Evolutionary conservation across 2,888 invertebrate species (phyloP).

Genomic region (Mythimna loreyi): DNA sequence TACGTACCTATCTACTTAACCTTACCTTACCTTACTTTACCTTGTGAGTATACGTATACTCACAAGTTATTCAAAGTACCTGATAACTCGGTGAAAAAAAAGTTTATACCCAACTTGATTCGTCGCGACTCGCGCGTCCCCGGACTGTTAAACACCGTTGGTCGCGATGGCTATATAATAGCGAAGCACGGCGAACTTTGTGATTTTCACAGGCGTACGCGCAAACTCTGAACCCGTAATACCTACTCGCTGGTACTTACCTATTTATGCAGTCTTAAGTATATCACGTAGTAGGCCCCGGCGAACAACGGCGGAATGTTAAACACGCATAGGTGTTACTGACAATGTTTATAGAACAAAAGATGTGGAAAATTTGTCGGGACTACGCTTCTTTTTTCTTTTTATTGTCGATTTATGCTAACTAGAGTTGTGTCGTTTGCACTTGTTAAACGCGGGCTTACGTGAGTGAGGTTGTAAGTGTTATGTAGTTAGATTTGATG

Average conservation of each 20-base stretch:
- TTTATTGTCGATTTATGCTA: conserved; percentile 85
- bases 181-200: conserved; percentile 58
- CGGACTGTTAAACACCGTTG: conserved; percentile 72
- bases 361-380: conserved; percentile 71
- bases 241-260: conserved; percentile 67
- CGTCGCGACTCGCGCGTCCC: conserved; percentile 53
- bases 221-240: conserved; percentile 75
- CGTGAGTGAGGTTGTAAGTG: conserved; percentile 49
- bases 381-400: conserved; percentile 70
- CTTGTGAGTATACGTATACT: too few species aligned
- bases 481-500: conserved; percentile 45
- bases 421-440: conserved; percentile 53
- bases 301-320: conserved; percentile 83
- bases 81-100: conserved; percentile 23
- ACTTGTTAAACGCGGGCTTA: conserved; percentile 71
- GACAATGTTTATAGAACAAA: conserved; percentile 83
- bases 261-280: conserved; percentile 86
- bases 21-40: too few species aligned
- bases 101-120: conserved; percentile 38
- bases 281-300: conserved; percentile 87
- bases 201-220: conserved; percentile 69
- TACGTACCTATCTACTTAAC: too few species aligned
- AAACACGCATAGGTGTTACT: conserved; percentile 84
- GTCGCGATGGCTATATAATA: conserved; percentile 57
- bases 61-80: conserved; percentile 14